A percentile compares a stretch with the other conserved stretches of the same genome.
Evolutionary conservation across 2,113 vertebrate genomes (phyloP).

Genomic region (Rhegmatorhina hoffmannsi): DNA sequence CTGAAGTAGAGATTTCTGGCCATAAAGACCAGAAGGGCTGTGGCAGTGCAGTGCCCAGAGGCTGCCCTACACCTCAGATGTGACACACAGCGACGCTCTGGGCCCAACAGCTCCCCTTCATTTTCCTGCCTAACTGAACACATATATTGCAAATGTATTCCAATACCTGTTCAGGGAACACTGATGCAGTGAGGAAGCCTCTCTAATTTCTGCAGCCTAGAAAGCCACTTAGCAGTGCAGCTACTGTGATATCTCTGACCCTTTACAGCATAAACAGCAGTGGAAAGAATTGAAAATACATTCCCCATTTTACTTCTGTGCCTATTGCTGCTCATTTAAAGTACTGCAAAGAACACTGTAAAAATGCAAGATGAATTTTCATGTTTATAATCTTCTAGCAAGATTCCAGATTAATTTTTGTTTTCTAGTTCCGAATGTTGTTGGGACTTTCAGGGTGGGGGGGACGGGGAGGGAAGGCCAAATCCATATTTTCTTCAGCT

Average conservation of each 20-base stretch:
- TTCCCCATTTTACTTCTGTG: not conserved
- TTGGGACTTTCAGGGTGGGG: not conserved
- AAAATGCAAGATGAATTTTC: not conserved
- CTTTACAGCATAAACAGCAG: not conserved
- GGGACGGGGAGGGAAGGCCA: not conserved
- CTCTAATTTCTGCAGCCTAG: not conserved
- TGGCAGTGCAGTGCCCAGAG: not conserved
- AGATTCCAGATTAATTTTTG: not conserved
- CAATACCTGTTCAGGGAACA: not conserved
- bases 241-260: not conserved
- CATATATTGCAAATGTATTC: not conserved
- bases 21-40: not conserved
- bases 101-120: not conserved
- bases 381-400: not conserved
- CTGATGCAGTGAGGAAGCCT: not conserved
- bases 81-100: not conserved
- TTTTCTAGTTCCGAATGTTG: not conserved
- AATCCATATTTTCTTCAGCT: constrained; percentile 1
- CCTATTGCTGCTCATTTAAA: not conserved
- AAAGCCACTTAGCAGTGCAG: not conserved
- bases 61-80: not conserved
- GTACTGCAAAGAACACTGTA: not conserved
- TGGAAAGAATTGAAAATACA: not conserved
- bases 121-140: not conserved
- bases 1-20: not conserved